Percentiles rank a stretch among this genome's conserved stretches.
phyloP scores from a whole-genome alignment of 2,888 invertebrate genomes.

The Augiades crinisus region DNA sequence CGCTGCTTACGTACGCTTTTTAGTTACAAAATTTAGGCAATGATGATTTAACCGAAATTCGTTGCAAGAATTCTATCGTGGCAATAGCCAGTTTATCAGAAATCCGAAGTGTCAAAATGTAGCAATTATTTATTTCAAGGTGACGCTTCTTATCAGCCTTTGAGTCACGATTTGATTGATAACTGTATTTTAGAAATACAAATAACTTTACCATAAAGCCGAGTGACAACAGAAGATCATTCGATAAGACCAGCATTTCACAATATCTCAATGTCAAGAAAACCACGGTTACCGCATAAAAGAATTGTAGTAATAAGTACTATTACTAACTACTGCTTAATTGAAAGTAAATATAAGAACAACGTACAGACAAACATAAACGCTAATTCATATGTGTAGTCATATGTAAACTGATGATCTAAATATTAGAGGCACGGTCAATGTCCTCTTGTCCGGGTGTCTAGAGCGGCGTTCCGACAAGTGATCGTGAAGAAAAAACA shows the following conservation, averaged over 20 bases:
- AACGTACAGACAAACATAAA: neutral
- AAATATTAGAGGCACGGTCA: conserved; percentile 71
- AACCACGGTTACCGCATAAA: conserved; percentile 9
- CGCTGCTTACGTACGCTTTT: neutral
- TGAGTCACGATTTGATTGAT: conserved; percentile 16
- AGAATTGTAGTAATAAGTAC: conserved; percentile 18
- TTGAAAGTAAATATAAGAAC: neutral
- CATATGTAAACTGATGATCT: conserved; percentile 54
- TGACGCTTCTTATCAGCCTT: conserved; percentile 2
- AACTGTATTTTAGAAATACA: conserved; percentile 7
- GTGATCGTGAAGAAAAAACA: conserved; percentile 61
- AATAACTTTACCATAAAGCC: neutral
- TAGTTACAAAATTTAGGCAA: neutral
- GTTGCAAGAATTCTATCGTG: neutral
- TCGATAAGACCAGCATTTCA: conserved; percentile 26
- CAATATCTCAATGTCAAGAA: conserved; percentile 34
- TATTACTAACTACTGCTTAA: neutral
- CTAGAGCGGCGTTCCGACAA: conserved; percentile 64
- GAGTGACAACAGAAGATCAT: conserved; percentile 10
- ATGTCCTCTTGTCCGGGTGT: conserved; percentile 56
- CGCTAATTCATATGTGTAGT: conserved; percentile 2
- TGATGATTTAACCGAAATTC: neutral
- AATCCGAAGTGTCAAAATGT: conserved; percentile 2
- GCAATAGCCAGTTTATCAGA: neutral
- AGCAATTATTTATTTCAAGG: conserved; percentile 2